Evolutionary conservation across 2,797 vertebrate species (phyloP), one percentile per base, ranked within the genome.

Genomic region (Lepilemur ruficaudatus): DNA sequence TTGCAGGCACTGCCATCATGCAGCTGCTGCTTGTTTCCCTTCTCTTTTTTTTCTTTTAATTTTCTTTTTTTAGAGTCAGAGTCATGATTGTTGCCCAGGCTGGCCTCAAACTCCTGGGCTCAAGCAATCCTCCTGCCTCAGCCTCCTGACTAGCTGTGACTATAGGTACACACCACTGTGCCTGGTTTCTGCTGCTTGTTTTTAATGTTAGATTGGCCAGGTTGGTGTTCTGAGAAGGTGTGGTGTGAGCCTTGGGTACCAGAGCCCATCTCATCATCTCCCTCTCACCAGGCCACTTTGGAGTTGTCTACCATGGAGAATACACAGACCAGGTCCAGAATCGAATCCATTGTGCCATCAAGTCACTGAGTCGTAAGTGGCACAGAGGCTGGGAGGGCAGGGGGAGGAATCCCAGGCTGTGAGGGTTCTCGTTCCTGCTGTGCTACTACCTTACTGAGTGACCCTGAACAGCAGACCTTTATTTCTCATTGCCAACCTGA

Each of bases 231-330:
- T 43, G 41, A 70, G 15, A 28, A 22, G 52, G 10, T 55, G 5
- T 76, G 59, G 52, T 41, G 0, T 23, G 13, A 79, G 43, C 57
- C 14, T 70, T 14, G 25, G 46, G n/a, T 18, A 25, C 38, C n/a
- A 18, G 82, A 38, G 5, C 7, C 5, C 17, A 46, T 75, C 65
- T 97, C 69, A 67, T 23, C 18, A 2, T 80, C 32, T 87, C 7
- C 13, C 87, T 83, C 11, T 70, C 86, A 17, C 75, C 96, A 99
- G 99, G 99, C 69, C 99, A 99, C 96, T 99, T 99, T 92, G 99
- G 99, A 82, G 99, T 99, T 0, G 99, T 99, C 97, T 99, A 99
- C 98, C 99, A 99, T 0, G 99, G 99, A 84, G 99, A 99, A 97
- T 99, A 99, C 91, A 99, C 43, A 3, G 99, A 99, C 55, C 98